Evolutionary conservation across 1,140 invertebrate species (phyloP), one percentile per base, ranked within the genome.

Genomic region (Brachionus paranguensis): DNA sequence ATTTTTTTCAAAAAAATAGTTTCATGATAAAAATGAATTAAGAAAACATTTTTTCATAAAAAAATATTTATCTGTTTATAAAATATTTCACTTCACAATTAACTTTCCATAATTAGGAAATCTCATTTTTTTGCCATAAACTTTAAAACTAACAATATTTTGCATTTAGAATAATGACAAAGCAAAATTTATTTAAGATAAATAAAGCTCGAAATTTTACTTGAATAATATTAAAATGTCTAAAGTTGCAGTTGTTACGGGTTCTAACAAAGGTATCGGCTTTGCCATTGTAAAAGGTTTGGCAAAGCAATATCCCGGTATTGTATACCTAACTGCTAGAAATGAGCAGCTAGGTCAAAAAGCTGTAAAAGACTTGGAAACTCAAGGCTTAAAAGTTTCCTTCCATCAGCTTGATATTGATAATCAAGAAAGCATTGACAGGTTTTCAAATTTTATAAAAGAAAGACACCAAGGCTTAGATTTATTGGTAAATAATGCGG

Each of bases 401-500:
- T 93, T 92, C 86, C 92, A 93, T 86, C 91, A 93, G 86, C 86
- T 94, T 17, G 93, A 94, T 86, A 91, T 94, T 53, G 90, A 90
- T 64, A 88, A 92, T 85, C 85, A 86, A 5, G 88, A 90, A 20
- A 94, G 92, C 85, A 89, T 93, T 24, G 88, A 91, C 43, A 88
- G 85, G 3, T 91, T 94, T 53, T 87, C 89, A 0, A 90, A 92
- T 84, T 92, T 91, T 86, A 86, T 96, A 0, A 89, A 92, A 86
- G 86, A 91, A 33, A 92, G 91, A 27, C 91, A 95, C 88, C 92
- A 92, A 14, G 93, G 94, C 1, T 87, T 96, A 1, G 94, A 96
- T 90, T 86, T 95, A 33, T 88, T 95, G 11, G 91, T 96, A 0
- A 95, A 95, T 87, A 95, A 96, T 91, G 94, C 94, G 72, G 94